A percentile compares a stretch with the other conserved stretches of the same genome.
These are phyloP conservation scores for Myotis myotis DNA, from an alignment of 2,797 vertebrate species.

Conservation along the genomic window DNA sequence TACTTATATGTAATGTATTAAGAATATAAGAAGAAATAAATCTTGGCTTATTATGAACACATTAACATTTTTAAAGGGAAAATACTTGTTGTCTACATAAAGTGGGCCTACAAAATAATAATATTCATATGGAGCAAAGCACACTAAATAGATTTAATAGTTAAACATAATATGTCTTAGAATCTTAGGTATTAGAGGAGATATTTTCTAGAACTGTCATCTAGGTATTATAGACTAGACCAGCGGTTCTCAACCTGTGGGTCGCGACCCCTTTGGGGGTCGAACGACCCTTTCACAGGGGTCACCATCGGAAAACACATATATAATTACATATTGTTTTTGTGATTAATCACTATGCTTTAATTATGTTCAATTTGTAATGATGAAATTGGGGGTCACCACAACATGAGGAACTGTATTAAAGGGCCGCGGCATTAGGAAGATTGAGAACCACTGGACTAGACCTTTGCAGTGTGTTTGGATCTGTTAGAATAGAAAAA, in stretches of 20 bases:
- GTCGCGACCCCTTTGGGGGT: too few relatives aligned
- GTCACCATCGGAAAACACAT: too few relatives aligned
- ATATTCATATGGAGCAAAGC: not conserved
- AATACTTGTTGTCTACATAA: not conserved
- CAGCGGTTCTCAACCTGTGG: too few relatives aligned
- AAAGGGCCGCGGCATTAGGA: too few relatives aligned
- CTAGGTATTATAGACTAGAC: not conserved
- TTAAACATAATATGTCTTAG: not conserved
- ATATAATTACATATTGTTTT: too few relatives aligned
- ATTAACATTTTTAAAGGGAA: not conserved
- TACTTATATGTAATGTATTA: not conserved
- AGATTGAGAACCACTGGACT: not conserved
- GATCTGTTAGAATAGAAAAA: not conserved
- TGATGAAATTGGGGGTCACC: too few relatives aligned
- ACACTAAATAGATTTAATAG: not conserved
- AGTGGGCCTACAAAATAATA: not conserved
- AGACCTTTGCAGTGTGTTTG: not conserved
- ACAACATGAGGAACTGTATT: too few relatives aligned
- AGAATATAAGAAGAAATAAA: not conserved
- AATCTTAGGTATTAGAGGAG: not conserved
- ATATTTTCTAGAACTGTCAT: not conserved
- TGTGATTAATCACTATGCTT: too few relatives aligned
- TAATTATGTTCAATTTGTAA: too few relatives aligned
- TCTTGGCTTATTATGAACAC: not conserved
- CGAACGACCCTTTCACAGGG: too few relatives aligned